Evolutionary conservation across 2,113 vertebrate species (phyloP).

Genomic region (Vulpes lagopus): DNA sequence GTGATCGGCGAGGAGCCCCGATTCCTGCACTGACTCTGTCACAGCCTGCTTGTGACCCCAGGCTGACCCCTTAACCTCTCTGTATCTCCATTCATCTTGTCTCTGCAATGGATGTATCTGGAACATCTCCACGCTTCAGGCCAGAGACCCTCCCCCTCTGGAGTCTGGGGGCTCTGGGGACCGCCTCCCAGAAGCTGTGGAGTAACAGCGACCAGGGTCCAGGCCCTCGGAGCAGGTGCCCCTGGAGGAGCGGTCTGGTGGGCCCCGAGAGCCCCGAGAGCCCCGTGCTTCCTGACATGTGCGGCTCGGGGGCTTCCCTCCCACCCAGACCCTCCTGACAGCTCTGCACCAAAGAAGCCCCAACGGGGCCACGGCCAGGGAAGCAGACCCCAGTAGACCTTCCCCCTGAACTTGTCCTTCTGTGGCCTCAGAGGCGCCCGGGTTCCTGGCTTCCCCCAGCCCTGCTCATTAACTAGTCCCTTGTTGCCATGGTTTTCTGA

Average conservation of each 20-base stretch:
- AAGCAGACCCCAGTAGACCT: background rate
- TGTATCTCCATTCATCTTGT: background rate
- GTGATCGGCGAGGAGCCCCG: background rate
- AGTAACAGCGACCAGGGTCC: no score
- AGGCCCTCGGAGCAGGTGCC: background rate
- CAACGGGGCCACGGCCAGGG: background rate
- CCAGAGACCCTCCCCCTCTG: background rate
- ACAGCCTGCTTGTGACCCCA: background rate
- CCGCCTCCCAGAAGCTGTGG: background rate
- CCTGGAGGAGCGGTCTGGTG: background rate
- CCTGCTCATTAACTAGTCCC: background rate
- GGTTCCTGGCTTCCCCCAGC: background rate
- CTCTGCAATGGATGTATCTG: background rate
- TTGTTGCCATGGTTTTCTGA: conserved; percentile 47
- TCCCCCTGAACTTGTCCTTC: background rate
- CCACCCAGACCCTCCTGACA: background rate
- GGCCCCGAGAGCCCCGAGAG: background rate
- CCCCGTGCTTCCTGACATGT: accelerated
- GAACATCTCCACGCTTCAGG: background rate
- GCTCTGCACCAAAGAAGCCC: background rate
- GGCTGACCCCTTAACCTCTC: background rate
- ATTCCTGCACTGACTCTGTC: background rate
- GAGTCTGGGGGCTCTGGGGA: background rate
- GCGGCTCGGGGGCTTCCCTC: background rate
- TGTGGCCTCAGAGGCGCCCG: background rate